Percentiles rank a stretch among this genome's conserved stretches.
These are phyloP conservation scores for Alviniconcha strummeri DNA, from an alignment of 2,888 invertebrate genomes.

Conservation along the genomic window DNA sequence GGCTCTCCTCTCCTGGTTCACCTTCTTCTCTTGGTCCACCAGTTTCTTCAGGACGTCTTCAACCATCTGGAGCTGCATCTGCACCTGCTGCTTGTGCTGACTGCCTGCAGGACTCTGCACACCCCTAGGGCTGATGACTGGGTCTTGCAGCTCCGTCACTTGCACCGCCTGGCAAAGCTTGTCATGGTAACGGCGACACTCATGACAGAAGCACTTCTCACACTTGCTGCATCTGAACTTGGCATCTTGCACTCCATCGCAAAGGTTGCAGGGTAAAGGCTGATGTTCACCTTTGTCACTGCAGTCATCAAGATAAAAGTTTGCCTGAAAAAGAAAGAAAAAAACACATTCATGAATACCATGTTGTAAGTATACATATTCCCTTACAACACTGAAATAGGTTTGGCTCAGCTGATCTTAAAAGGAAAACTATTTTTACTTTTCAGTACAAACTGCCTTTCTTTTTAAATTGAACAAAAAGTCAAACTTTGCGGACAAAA, in stretches of 20 bases:
- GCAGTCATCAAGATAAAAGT: background rate
- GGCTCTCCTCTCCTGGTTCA: conserved; percentile 10
- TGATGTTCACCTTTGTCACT: too few species aligned
- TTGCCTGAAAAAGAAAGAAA: background rate
- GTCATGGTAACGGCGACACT: background rate
- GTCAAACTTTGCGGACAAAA: too few species aligned
- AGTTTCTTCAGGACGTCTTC: conserved; percentile 1
- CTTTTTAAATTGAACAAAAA: too few species aligned
- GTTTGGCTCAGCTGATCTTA: too few species aligned
- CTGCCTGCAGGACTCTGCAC: too few species aligned
- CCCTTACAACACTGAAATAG: too few species aligned
- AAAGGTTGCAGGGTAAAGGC: background rate
- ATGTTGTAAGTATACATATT: too few species aligned
- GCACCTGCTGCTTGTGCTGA: too few species aligned
- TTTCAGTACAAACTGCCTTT: too few species aligned
- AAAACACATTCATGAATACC: too few species aligned
- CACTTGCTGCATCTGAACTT: background rate
- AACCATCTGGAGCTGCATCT: background rate
- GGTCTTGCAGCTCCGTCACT: background rate
- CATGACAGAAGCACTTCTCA: background rate
- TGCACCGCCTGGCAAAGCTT: background rate
- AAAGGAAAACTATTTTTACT: too few species aligned
- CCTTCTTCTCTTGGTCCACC: background rate
- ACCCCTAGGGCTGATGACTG: background rate
- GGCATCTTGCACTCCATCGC: background rate